Base-by-base conservation (phyloP, 2,888 invertebrate genomes). In the Aleiodes testaceus region DNA sequence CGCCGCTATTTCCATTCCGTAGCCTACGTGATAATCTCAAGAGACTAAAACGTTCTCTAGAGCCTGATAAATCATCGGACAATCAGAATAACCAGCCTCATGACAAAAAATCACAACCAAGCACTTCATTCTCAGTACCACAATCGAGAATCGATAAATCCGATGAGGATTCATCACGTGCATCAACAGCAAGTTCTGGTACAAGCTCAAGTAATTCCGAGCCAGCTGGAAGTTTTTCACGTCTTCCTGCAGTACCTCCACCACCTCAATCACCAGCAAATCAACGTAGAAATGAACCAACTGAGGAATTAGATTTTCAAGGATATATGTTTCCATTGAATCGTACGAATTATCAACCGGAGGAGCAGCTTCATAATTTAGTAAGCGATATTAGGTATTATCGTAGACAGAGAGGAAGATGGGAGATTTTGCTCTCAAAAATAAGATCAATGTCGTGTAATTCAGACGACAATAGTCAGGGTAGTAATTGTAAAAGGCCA, bases 381-480 rank as follows among this genome's bases (percentile, higher is more conserved):
- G 45, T 49, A 52, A 50, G 22, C 18, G 59, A 59, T 36, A 59
- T 59, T 12, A 7, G 42, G 2, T 74, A 79, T n/a, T 84, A 86
- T 71, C 85, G 93, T 79, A 90, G 91, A 76, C 90, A 91, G 78
- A 89, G 92, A 7, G 88, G 88, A 42, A 90, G 93, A 89, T 91
- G 93, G 89, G 90, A 91, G 72, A 91, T 91, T 80, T 87, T 93
- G 73, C 90, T 91, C 22, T 85, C 90, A 47, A 90, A 92, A 68
- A 90, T 93, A 76, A 85, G 90, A 72, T 84, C 88, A 76, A 82
- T 90, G 73, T 0, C 88, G 88, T 3, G 75, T 77, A 3, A 26
- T n/a, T 50, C 14, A 16, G 65, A 66, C 9, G 75, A 75, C 45
- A 72, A 78, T 72, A 65, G 69, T 47, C 72, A 74, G 9, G 64